Evolutionary conservation across 2,113 vertebrate genomes (phyloP), one percentile per base, ranked within the genome.

Genomic region (Mustela nigripes): DNA sequence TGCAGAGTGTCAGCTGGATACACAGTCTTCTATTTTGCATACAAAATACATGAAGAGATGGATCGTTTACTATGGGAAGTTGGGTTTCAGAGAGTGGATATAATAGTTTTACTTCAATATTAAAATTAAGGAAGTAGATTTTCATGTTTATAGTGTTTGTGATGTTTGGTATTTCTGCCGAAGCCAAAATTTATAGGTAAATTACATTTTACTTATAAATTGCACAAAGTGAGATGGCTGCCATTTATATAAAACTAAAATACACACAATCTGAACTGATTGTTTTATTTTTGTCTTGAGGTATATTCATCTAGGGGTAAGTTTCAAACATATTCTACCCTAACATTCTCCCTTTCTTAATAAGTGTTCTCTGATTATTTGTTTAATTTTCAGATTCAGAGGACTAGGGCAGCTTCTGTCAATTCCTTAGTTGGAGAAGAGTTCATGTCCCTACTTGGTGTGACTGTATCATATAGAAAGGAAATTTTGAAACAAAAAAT

Each of bases 91-190:
- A 96, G 83, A 97, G 53, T 69, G 62, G 60, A 71, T 94, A 11
- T 93, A 94, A 78, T 50, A 65, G 67, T 93, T 92, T 76, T 88
- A 96, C 87, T 94, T 95, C 21, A 88, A 86, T 69, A 67, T 89
- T 86, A 85, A 97, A 95, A 92, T 80, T 56, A 97, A 97, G 21
- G 19, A 96, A 95, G 71, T 36, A 86, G 74, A 92, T 94, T 89
- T 94, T 94, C 48, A 89, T 53, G 22, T 84, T 95, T 80, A 84
- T 45, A 89, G 82, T 90, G 39, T 76, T 80, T 89, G n/a, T 63
- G 92, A 97, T 86, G 83, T 86, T 71, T 84, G 60, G 56, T 87
- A 76, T 78, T 96, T 97, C 45, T 97, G 53, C 31, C 33, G 21
- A 93, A 78, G 65, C 39, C 80, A 96, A 89, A 93, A 81, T 88